phyloP scores from a whole-genome alignment of 1,140 invertebrate genomes.

The Trichonephila clavata region DNA sequence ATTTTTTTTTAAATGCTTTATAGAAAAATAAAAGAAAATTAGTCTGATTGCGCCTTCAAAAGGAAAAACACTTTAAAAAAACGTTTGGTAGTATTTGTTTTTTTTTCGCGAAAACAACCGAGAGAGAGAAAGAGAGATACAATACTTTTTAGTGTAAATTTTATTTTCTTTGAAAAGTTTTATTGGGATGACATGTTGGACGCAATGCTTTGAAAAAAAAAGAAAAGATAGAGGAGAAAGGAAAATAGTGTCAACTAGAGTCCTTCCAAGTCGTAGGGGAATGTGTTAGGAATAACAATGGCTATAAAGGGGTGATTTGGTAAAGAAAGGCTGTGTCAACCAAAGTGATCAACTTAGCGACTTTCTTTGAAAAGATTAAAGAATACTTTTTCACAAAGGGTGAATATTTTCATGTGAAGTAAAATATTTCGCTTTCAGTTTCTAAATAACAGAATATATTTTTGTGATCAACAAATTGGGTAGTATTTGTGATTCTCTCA shows the following conservation, averaged over 20 bases:
- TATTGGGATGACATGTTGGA: slow-evolving; percentile 15
- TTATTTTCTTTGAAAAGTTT: neutral
- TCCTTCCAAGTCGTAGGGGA: neutral
- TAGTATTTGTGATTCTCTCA: neutral
- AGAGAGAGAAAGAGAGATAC: neutral
- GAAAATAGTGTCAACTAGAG: neutral
- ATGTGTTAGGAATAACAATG: slow-evolving; percentile 1
- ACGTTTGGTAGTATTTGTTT: neutral
- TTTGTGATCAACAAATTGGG: neutral
- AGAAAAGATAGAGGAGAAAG: neutral
- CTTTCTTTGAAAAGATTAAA: neutral
- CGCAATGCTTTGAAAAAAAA: neutral
- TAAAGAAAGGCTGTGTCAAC: neutral
- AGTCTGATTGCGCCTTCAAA: neutral
- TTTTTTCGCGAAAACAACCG: neutral
- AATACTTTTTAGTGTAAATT: neutral
- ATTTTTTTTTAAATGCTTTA: neutral
- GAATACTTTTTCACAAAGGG: neutral
- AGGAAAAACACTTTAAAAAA: neutral
- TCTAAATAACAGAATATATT: neutral
- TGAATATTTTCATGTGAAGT: neutral
- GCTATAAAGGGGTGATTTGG: neutral
- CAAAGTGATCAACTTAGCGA: neutral
- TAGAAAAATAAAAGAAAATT: neutral
- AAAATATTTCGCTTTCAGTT: neutral